Base-by-base conservation (phyloP, 2,113 vertebrate species). In the Ondatra zibethicus region DNA sequence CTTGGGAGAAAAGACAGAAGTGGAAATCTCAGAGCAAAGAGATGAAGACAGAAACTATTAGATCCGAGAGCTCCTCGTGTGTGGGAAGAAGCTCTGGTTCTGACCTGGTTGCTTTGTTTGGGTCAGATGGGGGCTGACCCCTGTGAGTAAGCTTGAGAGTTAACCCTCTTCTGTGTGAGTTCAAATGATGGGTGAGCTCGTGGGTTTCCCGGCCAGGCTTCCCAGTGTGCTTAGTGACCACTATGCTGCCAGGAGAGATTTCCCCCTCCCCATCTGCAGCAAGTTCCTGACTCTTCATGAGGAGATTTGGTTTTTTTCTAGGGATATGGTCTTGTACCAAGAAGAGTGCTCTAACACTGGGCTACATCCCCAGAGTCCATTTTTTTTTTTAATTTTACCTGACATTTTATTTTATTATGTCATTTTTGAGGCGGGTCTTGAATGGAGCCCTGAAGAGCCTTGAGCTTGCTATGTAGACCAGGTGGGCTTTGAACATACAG, bases 1-100 rank as follows among this genome's bases (percentile, higher is more conserved):
- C 87, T 68, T 63, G n/a, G 52, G 88, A 92, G 7, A 31, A 90
- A 92, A 63, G 61, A 45, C 94, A 68, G 58, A 75, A 86, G 39
- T 66, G 17, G 76, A 77, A 52, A 88, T 31, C 52, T 36, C 47
- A 63, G 70, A 25, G 36, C 70, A 92, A 65, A 16, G 42, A 76
- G 63, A 78, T 75, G 68, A 47, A 36, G 19, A 12, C 27, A 14
- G 11, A n/a, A 95, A 82, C 66, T 5, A 50, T 2, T 45, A 55
- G 7, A 88, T 50, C 42, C 11, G 76, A 84, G 80, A 89, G 75
- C 36, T 52, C 8, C 1, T 7, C 13, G 14, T 72, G 45, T 33
- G n/a, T 72, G 29, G 7, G 2, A 68, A 89, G 47, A 17, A 21
- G 21, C 68, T 92, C 80, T 92, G 78, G 12, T 75, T 94, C 50